Evolutionary conservation across 2,797 vertebrate genomes (phyloP), one percentile per base, ranked within the genome.

Genomic region (Poeciliopsis infans): DNA sequence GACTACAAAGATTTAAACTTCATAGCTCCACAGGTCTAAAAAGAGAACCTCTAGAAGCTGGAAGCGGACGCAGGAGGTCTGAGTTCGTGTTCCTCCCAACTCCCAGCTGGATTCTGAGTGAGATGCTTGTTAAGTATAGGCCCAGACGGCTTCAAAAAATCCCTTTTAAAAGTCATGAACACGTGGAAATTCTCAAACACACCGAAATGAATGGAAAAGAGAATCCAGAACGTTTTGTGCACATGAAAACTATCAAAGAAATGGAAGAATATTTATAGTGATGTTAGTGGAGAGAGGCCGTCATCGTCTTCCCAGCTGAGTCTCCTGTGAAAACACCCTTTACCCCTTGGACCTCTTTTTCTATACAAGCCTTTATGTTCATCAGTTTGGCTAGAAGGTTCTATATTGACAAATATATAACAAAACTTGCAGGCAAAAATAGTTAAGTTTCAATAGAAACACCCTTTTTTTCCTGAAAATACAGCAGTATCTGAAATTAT

Each of bases 351-450:
- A 97, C 97, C 96, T 97, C 94, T 95, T 96, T 95, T 95, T 95
- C 96, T 97, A 97, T 97, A 96, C 95, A 98, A 98, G 97, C 97
- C 97, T 97, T 98, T 98, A 97, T 98, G 97, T 98, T 93, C 97
- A 97, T 96, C 97, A 96, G 97, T 98, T 99, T 99, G 98, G 97
- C 98, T 99, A 98, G 97, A 97, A 97, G 96, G 96, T 97, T 97
- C 97, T 98, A 98, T 97, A 88, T 93, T 95, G 98, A 99, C 97
- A 99, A 96, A 97, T 99, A 98, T 98, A 97, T 97, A 97, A 98
- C 97, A 99, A 98, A 98, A 96, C 96, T 97, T 97, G 98, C 98
- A 99, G 98, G 98, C 98, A 99, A 99, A 97, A 98, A 97, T 98
- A 97, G 97, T 97, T 97, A 95, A 96, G 97, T 98, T 99, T 99